A percentile compares a stretch with the other conserved stretches of the same genome.
Conservation (phyloP, 2,797 vertebrate genomes). For the Hydrolagus colliei region DNA sequence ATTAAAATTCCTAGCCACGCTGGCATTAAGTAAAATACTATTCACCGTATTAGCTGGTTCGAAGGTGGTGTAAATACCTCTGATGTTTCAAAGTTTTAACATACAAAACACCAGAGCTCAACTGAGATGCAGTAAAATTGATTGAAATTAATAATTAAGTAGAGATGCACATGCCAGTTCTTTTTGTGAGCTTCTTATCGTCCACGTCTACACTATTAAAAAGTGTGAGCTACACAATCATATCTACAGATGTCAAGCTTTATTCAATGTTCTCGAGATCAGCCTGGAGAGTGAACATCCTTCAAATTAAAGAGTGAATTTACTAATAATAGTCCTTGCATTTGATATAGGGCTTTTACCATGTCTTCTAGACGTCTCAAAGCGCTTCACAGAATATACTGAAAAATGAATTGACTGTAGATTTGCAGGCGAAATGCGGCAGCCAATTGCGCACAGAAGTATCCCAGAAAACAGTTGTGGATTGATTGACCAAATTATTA, state of each 20-base stretch:
- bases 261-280: not conserved
- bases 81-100: not conserved
- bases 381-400: no score
- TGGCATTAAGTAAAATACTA: not conserved
- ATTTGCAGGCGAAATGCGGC: no score
- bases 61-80: not conserved
- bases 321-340: no score
- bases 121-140: constrained; percentile 5
- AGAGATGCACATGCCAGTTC: not conserved
- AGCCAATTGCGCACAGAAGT: no score
- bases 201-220: not conserved
- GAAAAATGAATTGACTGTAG: no score
- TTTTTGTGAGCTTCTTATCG: not conserved
- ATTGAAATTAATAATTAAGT: not conserved
- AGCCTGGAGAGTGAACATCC: not conserved
- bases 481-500: no score
- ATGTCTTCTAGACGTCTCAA: no score
- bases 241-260: not conserved
- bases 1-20: constrained; percentile 70
- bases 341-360: no score
- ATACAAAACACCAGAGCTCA: not conserved
- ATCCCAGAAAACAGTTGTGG: no score
- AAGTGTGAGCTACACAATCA: not conserved
- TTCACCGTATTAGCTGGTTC: constrained; percentile 4
- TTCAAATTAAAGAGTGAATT: not conserved